Conservation (phyloP, 2,888 invertebrate genomes). For the Acrobeloides nanus region DNA sequence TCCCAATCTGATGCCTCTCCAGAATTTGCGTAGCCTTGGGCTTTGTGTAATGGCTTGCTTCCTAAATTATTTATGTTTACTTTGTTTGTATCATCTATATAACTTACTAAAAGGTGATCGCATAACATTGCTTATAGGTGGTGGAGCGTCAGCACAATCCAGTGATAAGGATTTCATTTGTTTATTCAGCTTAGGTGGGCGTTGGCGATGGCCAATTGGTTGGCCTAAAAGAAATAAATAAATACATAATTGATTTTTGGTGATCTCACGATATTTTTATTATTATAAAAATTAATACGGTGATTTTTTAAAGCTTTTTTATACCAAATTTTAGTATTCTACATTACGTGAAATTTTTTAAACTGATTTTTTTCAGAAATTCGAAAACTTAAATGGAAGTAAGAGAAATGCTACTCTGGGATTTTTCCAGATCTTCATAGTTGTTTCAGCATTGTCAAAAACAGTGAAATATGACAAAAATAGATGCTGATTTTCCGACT, state of each 20-base stretch:
- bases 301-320: no score
- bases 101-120: slow-evolving; percentile 23
- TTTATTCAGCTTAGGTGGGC: slow-evolving; percentile 48
- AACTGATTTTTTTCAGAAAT: no score
- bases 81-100: not conserved
- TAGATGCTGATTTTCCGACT: no score
- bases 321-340: no score
- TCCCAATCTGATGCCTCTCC: slow-evolving; percentile 44
- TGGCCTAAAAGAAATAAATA: slow-evolving; percentile 5
- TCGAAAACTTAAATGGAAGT: no score
- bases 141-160: slow-evolving; percentile 51
- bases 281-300: no score
- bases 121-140: slow-evolving; percentile 27
- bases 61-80: slow-evolving; percentile 13
- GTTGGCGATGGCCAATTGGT: slow-evolving; percentile 25
- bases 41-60: slow-evolving; percentile 25
- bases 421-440: no score
- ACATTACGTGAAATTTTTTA: no score
- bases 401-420: no score
- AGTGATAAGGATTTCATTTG: slow-evolving; percentile 52
- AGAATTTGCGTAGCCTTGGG: slow-evolving; percentile 24
- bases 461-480: no score
- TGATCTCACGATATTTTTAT: no score
- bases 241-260: not conserved
- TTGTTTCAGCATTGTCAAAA: no score